Conservation (phyloP, 2,113 vertebrate species). For the Siphamia tubifer region DNA sequence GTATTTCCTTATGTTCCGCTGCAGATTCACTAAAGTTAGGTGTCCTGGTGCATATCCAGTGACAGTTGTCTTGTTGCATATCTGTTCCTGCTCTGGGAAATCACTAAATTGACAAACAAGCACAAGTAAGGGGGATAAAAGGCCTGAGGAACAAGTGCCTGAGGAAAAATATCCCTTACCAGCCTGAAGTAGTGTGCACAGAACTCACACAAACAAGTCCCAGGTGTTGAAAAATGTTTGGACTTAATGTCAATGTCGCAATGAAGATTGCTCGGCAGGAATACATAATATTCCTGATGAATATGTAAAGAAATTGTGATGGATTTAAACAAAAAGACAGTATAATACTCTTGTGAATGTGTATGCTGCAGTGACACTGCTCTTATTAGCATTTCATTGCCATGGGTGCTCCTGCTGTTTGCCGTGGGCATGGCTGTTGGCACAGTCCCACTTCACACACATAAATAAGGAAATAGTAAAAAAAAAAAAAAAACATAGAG, state of each 20-base stretch:
- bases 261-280: neutral
- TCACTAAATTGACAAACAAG: neutral
- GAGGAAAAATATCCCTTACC: neutral
- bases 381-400: constrained; percentile 68
- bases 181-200: neutral
- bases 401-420: constrained; percentile 62
- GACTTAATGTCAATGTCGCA: neutral
- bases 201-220: neutral
- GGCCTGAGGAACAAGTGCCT: too few relatives aligned
- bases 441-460: constrained; percentile 62
- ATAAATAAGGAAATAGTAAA: constrained; percentile 36
- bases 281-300: too few relatives aligned
- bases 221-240: neutral
- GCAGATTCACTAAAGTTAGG: neutral
- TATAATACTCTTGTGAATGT: constrained; percentile 11
- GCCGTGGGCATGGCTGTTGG: constrained; percentile 70
- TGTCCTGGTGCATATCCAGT: neutral
- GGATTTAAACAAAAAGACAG: neutral
- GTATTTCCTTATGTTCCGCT: too few relatives aligned
- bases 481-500: neutral
- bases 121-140: neutral
- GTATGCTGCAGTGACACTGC: constrained; percentile 53
- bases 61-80: neutral
- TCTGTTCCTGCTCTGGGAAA: neutral
- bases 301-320: too few relatives aligned